phyloP scores from a whole-genome alignment of 1,140 invertebrate genomes.

The Drosophila dunni region DNA sequence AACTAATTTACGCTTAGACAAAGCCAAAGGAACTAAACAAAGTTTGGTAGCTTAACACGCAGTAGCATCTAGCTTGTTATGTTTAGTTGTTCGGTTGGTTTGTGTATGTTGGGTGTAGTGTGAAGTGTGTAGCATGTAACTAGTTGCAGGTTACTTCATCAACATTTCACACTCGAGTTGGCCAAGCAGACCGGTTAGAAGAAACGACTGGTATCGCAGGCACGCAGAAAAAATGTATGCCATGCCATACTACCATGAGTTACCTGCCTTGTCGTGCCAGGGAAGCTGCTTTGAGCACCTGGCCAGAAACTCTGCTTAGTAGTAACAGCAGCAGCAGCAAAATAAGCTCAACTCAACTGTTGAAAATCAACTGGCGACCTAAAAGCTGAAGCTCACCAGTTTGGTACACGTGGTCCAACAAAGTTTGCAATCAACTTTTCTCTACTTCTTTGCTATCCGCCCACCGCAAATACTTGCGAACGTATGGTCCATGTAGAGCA shows the following conservation, averaged over 20 bases:
- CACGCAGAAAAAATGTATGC: constrained; percentile 78
- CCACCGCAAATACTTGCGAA: constrained; percentile 67
- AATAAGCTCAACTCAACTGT: constrained; percentile 80
- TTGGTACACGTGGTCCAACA: constrained; percentile 52
- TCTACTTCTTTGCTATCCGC: constrained; percentile 30
- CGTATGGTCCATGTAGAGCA: constrained; percentile 40
- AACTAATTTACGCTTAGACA: constrained; percentile 74
- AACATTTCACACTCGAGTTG: constrained; percentile 79
- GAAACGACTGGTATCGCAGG: constrained; percentile 55
- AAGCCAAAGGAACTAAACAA: constrained; percentile 46
- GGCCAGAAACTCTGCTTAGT: constrained; percentile 41
- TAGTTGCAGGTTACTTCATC: constrained; percentile 73
- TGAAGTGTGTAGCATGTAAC: constrained; percentile 32
- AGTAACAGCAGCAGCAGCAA: constrained; percentile 33
- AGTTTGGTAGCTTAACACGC: constrained; percentile 71
- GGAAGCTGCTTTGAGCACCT: constrained; percentile 52
- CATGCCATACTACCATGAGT: constrained; percentile 43
- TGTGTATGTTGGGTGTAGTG: constrained; percentile 1
- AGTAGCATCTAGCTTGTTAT: constrained; percentile 41
- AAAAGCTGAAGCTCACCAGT: constrained; percentile 24
- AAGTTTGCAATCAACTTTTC: constrained; percentile 71
- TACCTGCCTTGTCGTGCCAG: not conserved
- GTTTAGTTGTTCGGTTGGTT: not conserved
- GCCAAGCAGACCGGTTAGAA: constrained; percentile 33
- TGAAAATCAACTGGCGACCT: constrained; percentile 70